A percentile compares a stretch with the other conserved stretches of the same genome.
These are phyloP conservation scores for Alfaro cultratus DNA, from an alignment of 2,797 vertebrate species.

Conservation along the genomic window DNA sequence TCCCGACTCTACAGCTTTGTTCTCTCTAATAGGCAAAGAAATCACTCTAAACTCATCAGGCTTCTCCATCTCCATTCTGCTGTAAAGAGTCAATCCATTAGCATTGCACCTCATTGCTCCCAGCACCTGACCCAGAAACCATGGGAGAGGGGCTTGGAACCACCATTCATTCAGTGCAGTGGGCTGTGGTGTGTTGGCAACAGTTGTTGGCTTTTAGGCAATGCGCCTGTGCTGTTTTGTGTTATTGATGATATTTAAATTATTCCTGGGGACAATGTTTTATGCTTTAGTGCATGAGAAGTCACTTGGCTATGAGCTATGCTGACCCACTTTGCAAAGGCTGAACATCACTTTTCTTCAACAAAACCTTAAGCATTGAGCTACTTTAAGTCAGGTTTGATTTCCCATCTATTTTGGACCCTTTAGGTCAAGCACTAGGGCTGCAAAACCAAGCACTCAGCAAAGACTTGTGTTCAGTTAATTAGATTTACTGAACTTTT, in stretches of 20 bases:
- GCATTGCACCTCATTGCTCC: conserved; percentile 71
- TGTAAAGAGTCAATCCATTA: conserved; percentile 79
- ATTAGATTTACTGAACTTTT: conserved; percentile 22
- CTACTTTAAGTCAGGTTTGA: conserved; percentile 49
- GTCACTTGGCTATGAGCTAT: conserved; percentile 58
- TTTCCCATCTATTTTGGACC: conserved; percentile 51
- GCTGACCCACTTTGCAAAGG: conserved; percentile 53
- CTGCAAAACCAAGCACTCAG: conserved; percentile 29
- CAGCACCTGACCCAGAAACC: conserved; percentile 75
- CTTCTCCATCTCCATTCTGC: conserved; percentile 69
- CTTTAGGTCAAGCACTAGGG: conserved; percentile 33
- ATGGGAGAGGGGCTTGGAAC: conserved; percentile 35
- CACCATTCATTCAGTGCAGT: conserved; percentile 35
- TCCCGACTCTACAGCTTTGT: conserved; percentile 65
- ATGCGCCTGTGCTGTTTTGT: conserved; percentile 63
- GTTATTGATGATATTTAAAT: conserved; percentile 78
- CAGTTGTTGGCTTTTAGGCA: conserved; percentile 65
- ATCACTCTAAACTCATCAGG: conserved; percentile 61
- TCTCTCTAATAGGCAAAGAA: conserved; percentile 57
- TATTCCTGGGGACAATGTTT: conserved; percentile 63
- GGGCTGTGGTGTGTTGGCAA: conserved; percentile 45
- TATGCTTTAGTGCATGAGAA: conserved; percentile 67
- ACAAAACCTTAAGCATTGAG: conserved; percentile 55
- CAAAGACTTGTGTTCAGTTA: conserved; percentile 12
- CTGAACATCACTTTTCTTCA: conserved; percentile 57